These are phyloP conservation scores for Arothron firmamentum DNA, from an alignment of 2,113 vertebrate species.

Conservation along the genomic window DNA sequence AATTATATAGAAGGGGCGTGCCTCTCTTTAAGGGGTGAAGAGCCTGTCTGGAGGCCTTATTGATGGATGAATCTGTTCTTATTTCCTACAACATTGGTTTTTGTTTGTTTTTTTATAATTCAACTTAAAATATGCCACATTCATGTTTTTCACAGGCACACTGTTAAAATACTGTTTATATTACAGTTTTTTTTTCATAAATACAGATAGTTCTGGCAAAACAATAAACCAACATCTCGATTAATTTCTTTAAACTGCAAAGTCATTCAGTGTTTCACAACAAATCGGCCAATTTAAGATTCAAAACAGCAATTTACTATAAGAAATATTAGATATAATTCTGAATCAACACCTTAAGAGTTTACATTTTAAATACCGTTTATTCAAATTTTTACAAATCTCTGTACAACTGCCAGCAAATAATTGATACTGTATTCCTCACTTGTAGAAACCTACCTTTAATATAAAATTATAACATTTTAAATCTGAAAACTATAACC, in stretches of 20 bases:
- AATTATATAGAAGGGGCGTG: slow-evolving; percentile 60
- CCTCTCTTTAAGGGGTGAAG: slow-evolving; percentile 59
- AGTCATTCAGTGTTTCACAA: not conserved
- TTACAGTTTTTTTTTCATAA: not conserved
- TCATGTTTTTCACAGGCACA: not conserved
- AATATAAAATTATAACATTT: too few species aligned
- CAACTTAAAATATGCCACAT: not conserved
- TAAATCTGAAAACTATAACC: too few species aligned
- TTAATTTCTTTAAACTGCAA: not conserved
- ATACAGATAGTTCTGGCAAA: not conserved
- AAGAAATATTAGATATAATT: not conserved
- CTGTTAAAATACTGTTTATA: not conserved
- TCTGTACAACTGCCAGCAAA: too few species aligned
- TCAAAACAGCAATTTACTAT: not conserved
- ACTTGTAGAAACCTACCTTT: too few species aligned
- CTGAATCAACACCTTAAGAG: not conserved
- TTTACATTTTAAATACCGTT: not conserved
- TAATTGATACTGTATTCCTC: too few species aligned
- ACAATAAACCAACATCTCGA: not conserved
- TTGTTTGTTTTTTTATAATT: not conserved
- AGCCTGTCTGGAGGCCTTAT: slow-evolving; percentile 69
- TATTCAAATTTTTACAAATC: not conserved
- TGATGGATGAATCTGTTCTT: slow-evolving; percentile 14
- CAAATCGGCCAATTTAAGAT: not conserved
- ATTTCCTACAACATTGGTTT: too few species aligned